Conservation (phyloP, 2,888 invertebrate genomes). For the Chalcosyrphus nemorum region DNA sequence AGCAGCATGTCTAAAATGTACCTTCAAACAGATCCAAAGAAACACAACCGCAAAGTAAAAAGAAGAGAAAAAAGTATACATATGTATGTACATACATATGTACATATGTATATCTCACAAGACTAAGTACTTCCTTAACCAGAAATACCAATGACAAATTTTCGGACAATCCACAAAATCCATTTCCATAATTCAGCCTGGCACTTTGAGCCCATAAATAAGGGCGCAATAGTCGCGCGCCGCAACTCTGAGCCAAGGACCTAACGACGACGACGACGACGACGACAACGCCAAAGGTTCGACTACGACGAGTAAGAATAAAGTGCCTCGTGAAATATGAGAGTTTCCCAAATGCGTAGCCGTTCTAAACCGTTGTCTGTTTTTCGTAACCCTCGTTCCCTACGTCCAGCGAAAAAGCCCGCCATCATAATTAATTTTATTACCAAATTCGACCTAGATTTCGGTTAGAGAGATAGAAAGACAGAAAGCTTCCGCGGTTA, state of each 20-base stretch:
- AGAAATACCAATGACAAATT: conserved; percentile 66
- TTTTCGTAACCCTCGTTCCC: not conserved
- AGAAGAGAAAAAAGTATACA: conserved; percentile 1
- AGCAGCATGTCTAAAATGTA: conserved; percentile 15
- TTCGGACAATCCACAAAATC: conserved; percentile 71
- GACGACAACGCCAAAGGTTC: not conserved
- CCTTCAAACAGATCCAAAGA: not conserved
- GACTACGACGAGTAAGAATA: conserved; percentile 33
- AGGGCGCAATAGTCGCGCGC: conserved; percentile 20
- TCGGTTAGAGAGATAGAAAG: no score
- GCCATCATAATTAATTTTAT: conserved; percentile 58
- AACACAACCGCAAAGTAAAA: not conserved
- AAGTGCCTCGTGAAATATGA: conserved; percentile 69
- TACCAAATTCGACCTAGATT: conserved; percentile 66
- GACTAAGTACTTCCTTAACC: conserved; percentile 66
- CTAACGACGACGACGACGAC: conserved; percentile 14
- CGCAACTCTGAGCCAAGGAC: conserved; percentile 39
- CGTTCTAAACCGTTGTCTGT: conserved; percentile 22
- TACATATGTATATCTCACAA: conserved; percentile 35
- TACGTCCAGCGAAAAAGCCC: not conserved
- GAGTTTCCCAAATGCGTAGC: conserved; percentile 60
- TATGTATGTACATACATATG: no score
- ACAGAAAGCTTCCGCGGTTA: not conserved
- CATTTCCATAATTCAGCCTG: conserved; percentile 65
- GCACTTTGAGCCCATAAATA: conserved; percentile 47